These are phyloP conservation scores for Madoqua kirkii DNA, from an alignment of 2,113 vertebrate species.

Conservation along the genomic window DNA sequence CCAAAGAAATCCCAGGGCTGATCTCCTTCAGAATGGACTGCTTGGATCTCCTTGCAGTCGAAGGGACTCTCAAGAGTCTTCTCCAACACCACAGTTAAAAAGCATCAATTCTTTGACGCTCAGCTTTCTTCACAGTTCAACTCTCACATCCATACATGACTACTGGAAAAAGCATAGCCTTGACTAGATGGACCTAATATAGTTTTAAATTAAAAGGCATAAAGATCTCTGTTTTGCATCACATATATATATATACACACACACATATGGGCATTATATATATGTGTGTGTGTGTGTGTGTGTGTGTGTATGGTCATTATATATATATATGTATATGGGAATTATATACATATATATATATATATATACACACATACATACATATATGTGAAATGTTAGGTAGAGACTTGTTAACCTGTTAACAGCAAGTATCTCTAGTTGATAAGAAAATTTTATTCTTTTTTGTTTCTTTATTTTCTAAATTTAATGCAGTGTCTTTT, in stretches of 20 bases:
- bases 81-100: too few species aligned
- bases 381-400: neutral
- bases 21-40: too few species aligned
- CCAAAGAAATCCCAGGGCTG: too few species aligned
- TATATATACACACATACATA: rapidly evolving
- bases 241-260: neutral
- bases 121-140: too few species aligned
- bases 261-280: too few species aligned
- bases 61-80: too few species aligned
- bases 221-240: neutral
- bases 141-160: too few species aligned
- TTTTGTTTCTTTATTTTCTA: neutral
- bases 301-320: too few species aligned
- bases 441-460: neutral
- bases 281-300: too few species aligned
- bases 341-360: neutral
- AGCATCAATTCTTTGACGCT: too few species aligned
- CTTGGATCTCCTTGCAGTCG: too few species aligned
- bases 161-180: too few species aligned
- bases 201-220: neutral
- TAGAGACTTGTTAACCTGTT: neutral
- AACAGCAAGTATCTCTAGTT: neutral
- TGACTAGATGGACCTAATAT: neutral
- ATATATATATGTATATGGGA: neutral
- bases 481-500: neutral